A percentile compares a stretch with the other conserved stretches of the same genome.
These are phyloP conservation scores for Channallabes apus DNA, from an alignment of 2,797 vertebrate genomes.

Conservation along the genomic window DNA sequence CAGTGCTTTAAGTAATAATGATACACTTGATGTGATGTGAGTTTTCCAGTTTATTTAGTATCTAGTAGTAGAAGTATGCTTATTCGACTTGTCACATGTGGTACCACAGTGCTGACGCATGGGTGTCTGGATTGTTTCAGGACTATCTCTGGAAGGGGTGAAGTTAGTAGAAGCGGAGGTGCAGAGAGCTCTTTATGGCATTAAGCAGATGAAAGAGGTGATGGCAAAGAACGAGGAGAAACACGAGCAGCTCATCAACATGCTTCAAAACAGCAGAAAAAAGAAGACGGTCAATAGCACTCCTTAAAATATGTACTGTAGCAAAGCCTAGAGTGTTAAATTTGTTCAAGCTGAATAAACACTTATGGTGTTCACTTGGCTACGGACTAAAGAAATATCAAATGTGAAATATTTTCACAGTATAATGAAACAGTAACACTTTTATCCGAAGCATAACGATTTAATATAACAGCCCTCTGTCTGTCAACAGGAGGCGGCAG, in stretches of 20 bases:
- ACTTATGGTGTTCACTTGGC: background rate
- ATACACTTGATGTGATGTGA: background rate
- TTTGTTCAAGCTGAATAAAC: background rate
- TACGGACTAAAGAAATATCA: background rate
- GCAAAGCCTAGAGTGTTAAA: background rate
- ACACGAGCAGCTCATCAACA: conserved; percentile 84
- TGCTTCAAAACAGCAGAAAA: conserved; percentile 80
- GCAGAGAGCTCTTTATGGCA: conserved; percentile 82
- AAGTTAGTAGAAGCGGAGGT: conserved; percentile 80
- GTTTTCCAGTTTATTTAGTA: background rate
- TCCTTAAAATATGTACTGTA: background rate
- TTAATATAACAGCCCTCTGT: background rate
- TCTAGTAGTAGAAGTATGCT: background rate
- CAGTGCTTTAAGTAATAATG: background rate
- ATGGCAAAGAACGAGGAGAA: conserved; percentile 87
- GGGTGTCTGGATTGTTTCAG: conserved; percentile 62
- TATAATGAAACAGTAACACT: background rate
- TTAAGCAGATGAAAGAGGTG: conserved; percentile 88
- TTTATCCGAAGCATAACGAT: background rate
- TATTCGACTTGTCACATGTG: background rate
- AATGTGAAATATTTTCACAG: background rate
- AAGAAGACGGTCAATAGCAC: conserved; percentile 79
- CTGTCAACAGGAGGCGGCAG: conserved; percentile 77
- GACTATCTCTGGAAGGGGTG: conserved; percentile 78
- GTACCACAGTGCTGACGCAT: background rate